Evolutionary conservation across 2,888 invertebrate genomes (phyloP), one percentile per base, ranked within the genome.

Genomic region (Tetrapedia diversipes): DNA sequence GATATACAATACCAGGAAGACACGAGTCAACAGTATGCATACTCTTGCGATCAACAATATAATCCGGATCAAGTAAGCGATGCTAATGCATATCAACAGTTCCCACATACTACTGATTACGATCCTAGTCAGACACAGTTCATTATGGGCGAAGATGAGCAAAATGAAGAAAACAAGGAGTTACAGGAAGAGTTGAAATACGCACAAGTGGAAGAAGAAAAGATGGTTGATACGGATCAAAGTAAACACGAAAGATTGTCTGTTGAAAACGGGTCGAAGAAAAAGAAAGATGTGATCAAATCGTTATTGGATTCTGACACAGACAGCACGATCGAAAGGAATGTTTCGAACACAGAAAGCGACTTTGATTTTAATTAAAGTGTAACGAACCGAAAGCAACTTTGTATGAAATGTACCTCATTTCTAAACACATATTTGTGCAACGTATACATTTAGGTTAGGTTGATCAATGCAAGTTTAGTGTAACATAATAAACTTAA

Each of bases 311-410:
- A 91, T 39, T 91, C 91, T 0, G 91, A 91, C 39, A 89, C 91
- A 0, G 91, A 91, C 4, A 91, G 91, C 57, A 88, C 89, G 0
- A 90, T 91, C 22, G 91, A 91, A 60, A 83, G 83, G 67, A 91
- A 91, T 59, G 83, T 86, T 6, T 90, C 91, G 0, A 91, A 91
- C 49, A 87, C 89, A 4, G 91, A 91, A 45, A 91, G 91, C 66
- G 91, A 91, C 76, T 91, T 89, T 75, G 90, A 91, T 79, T 91
- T 91, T 56, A 91, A 91, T 83, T 91, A 80, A 81, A 43, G 24
- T 22, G 4, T n/a, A 14, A 14, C 0, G 54, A 43, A 22, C 11
- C 22, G 14, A 19, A 7, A n/a, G 4, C 8, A 27, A 10, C 34
- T 7, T 39, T 27, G n/a, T 22, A 37, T 22, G 7, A 45, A 29